Base-by-base conservation (phyloP, 2,113 vertebrate species). In the Ceratotherium simum region DNA sequence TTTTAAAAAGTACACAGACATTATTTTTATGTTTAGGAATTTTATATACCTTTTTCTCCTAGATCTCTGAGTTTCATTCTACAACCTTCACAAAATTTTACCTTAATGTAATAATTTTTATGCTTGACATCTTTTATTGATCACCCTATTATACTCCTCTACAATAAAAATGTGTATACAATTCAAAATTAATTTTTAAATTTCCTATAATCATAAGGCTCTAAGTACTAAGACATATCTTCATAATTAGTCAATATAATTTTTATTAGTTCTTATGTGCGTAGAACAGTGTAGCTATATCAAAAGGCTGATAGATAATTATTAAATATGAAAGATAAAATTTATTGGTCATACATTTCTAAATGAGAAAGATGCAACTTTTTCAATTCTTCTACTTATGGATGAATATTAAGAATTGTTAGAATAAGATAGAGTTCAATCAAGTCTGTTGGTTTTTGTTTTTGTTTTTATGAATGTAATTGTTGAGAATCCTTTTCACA, bases 361-460 rank as follows among this genome's bases (percentile, higher is more conserved):
- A 86, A 91, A 80, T 86, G 54, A 72, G 83, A 81, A 81, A 82
- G 46, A 67, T 39, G 54, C 56, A 82, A 75, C 90, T 82, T 81
- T 95, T 73, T 48, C 46, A 86, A 65, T 58, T 84, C 25, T 58
- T 72, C 42, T 16, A 39, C 73, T 12, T 67, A 48, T 89, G 70
- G 58, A 31, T 88, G 20, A 82, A 75, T 67, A 92, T 60, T 88
- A 76, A 89, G 13, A 48, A 76, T 51, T 65, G 6, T 51, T 88
- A 69, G 76, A 76, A 56, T 90, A 65, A 82, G 29, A 67, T 18
- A n/a, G 25, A 20, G 7, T 82, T 67, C 25, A 75, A 11, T 92
- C 6, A 69, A 25, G 3, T 82, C 20, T 67, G 25, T 72, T 95
- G 54, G 3, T 54, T 58, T 56, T 78, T 25, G 20, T 31, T 58